Evolutionary conservation across 2,797 vertebrate species (phyloP).

Genomic region (Neomorphus geoffroyi): DNA sequence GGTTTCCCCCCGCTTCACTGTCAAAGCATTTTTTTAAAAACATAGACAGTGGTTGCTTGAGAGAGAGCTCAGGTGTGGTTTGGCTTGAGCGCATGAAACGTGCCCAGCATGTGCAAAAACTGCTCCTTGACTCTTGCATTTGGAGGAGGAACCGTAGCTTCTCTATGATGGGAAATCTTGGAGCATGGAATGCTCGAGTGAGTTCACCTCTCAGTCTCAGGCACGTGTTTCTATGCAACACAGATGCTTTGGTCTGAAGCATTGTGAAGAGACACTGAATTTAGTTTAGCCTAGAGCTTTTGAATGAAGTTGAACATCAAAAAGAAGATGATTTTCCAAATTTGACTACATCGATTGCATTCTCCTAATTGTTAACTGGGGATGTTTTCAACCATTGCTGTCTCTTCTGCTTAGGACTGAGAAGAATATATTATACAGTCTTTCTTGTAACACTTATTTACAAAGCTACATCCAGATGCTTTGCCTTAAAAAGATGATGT

Average conservation of each 20-base stretch:
- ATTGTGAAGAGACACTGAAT: neutral
- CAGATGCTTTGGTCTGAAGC: slow-evolving; percentile 38
- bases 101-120: neutral
- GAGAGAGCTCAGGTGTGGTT: neutral
- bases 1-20: neutral
- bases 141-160: neutral
- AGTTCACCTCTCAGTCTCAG: neutral
- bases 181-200: neutral
- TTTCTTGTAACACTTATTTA: neutral
- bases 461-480: neutral
- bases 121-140: neutral
- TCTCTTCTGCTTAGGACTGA: neutral
- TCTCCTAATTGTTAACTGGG: neutral
- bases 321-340: neutral
- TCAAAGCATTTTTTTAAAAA: neutral
- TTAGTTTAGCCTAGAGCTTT: neutral
- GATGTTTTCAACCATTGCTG: neutral
- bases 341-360: neutral
- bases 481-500: neutral
- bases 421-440: neutral
- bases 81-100: neutral
- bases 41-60: rapidly evolving
- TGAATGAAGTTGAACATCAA: neutral
- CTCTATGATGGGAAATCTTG: neutral
- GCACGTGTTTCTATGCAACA: neutral